A percentile compares a stretch with the other conserved stretches of the same genome.
Evolutionary conservation across 2,797 vertebrate genomes (phyloP).

Genomic region (Sebastes nivosus): DNA sequence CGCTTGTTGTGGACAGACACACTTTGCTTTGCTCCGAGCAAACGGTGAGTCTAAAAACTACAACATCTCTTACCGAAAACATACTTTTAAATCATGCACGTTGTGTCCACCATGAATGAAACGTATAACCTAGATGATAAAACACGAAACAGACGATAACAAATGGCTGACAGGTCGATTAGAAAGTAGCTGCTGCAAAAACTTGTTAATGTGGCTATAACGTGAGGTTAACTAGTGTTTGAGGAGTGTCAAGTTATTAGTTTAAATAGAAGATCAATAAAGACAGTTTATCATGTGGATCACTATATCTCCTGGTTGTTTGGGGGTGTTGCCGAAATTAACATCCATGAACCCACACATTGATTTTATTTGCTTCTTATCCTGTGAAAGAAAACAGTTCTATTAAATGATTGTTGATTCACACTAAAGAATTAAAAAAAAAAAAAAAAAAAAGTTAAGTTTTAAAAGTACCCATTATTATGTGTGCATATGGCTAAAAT

Average conservation of each 20-base stretch:
- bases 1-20: conserved; percentile 9
- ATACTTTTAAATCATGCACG: rapidly evolving
- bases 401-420: too few species aligned
- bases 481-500: too few species aligned
- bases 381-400: background rate
- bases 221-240: rapidly evolving
- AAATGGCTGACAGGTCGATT: rapidly evolving
- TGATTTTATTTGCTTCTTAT: background rate
- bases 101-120: background rate
- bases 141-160: background rate
- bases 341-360: rapidly evolving
- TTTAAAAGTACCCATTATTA: background rate
- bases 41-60: conserved; percentile 56
- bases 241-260: background rate
- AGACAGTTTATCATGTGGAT: background rate
- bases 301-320: background rate
- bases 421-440: background rate
- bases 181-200: background rate
- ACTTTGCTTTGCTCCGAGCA: conserved; percentile 1
- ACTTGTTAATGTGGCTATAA: background rate
- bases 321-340: background rate
- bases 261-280: background rate
- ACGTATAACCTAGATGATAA: background rate
- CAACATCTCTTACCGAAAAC: background rate
- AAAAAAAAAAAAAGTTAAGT: background rate